Base-by-base conservation (phyloP, 2,113 vertebrate genomes). In the Steatornis caripensis region DNA sequence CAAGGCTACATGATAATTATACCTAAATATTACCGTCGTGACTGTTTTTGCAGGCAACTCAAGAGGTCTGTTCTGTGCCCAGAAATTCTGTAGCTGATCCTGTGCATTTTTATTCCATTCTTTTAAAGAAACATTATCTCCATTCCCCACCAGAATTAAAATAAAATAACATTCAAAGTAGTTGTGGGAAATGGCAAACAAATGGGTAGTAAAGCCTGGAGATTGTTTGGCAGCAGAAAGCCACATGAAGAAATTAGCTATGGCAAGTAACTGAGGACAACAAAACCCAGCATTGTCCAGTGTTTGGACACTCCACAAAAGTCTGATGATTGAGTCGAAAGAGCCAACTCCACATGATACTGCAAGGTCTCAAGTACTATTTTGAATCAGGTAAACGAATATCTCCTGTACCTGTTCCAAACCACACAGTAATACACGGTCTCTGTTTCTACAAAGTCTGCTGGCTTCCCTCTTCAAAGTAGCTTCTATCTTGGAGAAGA, bases 341-440 rank as follows among this genome's bases (percentile, higher is more conserved):
- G 77, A 83, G 84, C 70, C 93, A 96, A 80, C 45, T 69, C 75
- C 80, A 87, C 66, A 80, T n/a, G 65, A 90, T 58, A 72, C 70
- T 84, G 91, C 62, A 77, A 89, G 58, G 85, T 75, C 70, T 91
- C 74, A 21, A 90, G 85, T 89, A 72, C 90, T 95, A 66, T 93
- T 97, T 72, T 85, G 94, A 90, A 94, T 76, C 80, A 94, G 95
- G 94, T 89, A 96, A 97, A 91, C 70, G 72, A 92, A 80, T 91
- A 90, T 45, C 77, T 69, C 75, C 86, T 93, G 93, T 97, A 95
- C 92, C 93, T 94, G 82, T 90, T 94, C 93, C 97, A 97, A 97
- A 92, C 72, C 82, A 72, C 60, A 65, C 2, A 69, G 70, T 76
- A 94, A 91, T 83, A 70, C 62, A 15, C 36, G 54, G 41, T 46